Conservation (phyloP, 2,888 invertebrate species). For the Papilio demoleus region DNA sequence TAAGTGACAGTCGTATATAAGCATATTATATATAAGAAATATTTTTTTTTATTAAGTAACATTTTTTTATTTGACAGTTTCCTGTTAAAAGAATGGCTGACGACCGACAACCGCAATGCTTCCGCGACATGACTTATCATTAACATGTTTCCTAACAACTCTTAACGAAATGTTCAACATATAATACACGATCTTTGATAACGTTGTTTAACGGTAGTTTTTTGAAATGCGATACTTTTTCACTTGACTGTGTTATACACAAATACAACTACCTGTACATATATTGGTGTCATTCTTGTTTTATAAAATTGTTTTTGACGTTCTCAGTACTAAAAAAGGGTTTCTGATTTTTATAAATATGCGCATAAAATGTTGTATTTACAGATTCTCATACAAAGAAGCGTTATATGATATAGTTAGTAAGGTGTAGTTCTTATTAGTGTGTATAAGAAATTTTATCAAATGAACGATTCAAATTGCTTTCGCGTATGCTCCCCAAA, state of each 20-base stretch:
- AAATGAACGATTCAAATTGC: conserved; percentile 4
- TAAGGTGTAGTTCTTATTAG: neutral
- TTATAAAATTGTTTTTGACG: conserved; percentile 1
- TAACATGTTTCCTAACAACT: neutral
- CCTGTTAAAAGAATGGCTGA: conserved; percentile 31
- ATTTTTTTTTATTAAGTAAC: neutral
- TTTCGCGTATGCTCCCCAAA: conserved; percentile 2
- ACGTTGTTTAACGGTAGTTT: neutral
- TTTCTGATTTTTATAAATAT: neutral
- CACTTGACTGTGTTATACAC: neutral
- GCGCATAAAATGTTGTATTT: neutral
- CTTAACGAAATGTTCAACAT: neutral
- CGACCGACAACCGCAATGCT: conserved; percentile 18
- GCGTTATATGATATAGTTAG: neutral
- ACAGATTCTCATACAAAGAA: neutral
- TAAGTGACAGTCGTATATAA: neutral
- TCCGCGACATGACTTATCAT: conserved; percentile 21
- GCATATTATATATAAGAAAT: neutral
- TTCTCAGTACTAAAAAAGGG: neutral
- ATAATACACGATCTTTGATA: neutral
- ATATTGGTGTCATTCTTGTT: neutral
- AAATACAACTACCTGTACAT: neutral
- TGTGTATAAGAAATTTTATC: neutral
- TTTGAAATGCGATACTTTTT: neutral
- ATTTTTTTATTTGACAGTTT: neutral